These are phyloP conservation scores for Ostrea edulis DNA, from an alignment of 1,140 invertebrate species.

Conservation along the genomic window DNA sequence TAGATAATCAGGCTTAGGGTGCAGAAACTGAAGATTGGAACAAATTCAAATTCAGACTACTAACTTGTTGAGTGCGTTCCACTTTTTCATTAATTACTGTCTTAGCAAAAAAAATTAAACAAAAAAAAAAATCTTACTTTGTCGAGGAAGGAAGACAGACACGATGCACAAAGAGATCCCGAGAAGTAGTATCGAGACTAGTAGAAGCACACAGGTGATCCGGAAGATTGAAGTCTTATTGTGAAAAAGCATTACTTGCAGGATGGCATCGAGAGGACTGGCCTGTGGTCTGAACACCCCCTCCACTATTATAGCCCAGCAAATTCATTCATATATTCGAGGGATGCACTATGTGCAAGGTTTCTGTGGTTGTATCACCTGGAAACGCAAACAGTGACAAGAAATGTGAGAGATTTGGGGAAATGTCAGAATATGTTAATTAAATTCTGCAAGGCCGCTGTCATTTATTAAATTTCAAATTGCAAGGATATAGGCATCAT, in stretches of 20 bases:
- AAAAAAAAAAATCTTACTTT: neutral
- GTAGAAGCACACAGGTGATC: neutral
- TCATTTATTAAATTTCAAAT: neutral
- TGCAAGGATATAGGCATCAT: neutral
- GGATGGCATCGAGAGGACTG: too few relatives aligned
- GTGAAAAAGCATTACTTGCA: neutral
- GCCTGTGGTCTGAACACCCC: neutral
- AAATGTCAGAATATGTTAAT: neutral
- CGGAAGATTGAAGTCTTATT: neutral
- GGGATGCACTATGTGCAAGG: neutral
- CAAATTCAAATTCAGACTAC: too few relatives aligned
- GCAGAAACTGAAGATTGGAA: too few relatives aligned
- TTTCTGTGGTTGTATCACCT: neutral
- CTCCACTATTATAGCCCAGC: neutral
- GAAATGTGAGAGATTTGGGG: neutral
- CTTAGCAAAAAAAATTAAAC: neutral
- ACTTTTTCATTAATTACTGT: too few relatives aligned
- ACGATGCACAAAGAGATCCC: neutral
- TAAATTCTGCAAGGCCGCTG: neutral
- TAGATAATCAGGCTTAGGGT: too few relatives aligned
- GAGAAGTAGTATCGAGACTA: neutral
- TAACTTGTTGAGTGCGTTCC: too few relatives aligned
- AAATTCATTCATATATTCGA: constrained; percentile 1
- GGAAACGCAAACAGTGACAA: neutral
- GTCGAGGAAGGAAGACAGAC: neutral